Evolutionary conservation across 2,888 invertebrate genomes (phyloP).

Genomic region (Anoncus sp.): DNA sequence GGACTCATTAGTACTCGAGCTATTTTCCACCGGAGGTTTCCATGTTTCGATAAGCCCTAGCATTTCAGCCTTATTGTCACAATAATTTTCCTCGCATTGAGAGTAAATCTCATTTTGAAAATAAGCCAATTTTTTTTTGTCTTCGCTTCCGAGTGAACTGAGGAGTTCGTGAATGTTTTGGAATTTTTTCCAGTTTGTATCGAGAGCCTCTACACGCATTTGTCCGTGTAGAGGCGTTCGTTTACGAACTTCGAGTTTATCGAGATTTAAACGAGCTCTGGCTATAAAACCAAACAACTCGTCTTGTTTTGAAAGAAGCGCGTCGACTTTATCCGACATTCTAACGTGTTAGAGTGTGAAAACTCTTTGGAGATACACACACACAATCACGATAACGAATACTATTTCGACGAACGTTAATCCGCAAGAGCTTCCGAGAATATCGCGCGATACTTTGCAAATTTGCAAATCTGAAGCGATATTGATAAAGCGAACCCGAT

Average conservation of each 20-base stretch:
- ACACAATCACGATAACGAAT: neutral
- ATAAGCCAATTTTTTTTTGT: neutral
- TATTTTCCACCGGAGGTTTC: neutral
- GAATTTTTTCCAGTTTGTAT: conserved; percentile 22
- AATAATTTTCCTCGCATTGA: conserved; percentile 11
- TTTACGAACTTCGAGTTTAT: conserved; percentile 16
- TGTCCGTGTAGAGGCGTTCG: neutral
- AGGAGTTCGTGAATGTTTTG: conserved; percentile 1
- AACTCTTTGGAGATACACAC: neutral
- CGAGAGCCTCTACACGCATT: conserved; percentile 13
- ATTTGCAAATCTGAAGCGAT: conserved; percentile 1
- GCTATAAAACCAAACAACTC: conserved; percentile 2
- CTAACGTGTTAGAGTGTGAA: neutral
- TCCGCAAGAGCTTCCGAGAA: neutral
- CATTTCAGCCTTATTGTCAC: conserved; percentile 20
- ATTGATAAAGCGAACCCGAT: neutral
- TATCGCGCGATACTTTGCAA: neutral
- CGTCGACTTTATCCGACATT: conserved; percentile 23
- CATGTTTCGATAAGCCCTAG: conserved; percentile 8
- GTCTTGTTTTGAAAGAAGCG: conserved; percentile 3
- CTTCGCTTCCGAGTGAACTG: conserved; percentile 1
- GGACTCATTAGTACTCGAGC: neutral
- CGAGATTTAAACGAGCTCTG: neutral
- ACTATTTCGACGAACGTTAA: neutral
- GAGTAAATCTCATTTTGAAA: conserved; percentile 8